phyloP scores from a whole-genome alignment of 2,888 invertebrate genomes.

The Tetheella fluctuosa region DNA sequence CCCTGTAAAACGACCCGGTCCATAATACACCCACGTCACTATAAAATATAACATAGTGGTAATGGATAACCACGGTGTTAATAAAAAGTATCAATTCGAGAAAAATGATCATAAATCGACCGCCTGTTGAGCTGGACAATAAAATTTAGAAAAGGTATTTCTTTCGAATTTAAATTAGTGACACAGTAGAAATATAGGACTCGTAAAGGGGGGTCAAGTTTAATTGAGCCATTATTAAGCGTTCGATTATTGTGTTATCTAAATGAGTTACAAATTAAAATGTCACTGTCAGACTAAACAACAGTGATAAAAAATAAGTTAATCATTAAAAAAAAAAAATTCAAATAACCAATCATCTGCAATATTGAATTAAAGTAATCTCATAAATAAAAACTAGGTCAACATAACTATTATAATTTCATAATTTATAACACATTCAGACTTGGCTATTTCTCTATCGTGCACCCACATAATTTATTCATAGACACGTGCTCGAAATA shows the following conservation, averaged over 20 bases:
- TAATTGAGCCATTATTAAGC: background rate
- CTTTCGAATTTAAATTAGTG: constrained; percentile 33
- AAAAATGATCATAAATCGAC: constrained; percentile 43
- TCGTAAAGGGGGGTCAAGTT: background rate
- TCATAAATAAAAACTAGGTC: background rate
- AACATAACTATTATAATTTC: background rate
- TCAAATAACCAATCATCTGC: background rate
- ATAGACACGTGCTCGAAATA: constrained; percentile 49
- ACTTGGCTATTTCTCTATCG: constrained; percentile 10
- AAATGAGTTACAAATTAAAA: background rate
- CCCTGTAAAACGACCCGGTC: constrained; percentile 44
- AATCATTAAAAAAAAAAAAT: background rate
- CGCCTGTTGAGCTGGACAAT: constrained; percentile 44
- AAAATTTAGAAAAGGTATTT: constrained; percentile 25
- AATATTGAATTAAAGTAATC: background rate
- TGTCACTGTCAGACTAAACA: background rate
- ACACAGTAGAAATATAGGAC: constrained; percentile 23
- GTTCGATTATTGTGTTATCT: background rate
- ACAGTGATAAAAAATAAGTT: background rate
- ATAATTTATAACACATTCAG: background rate
- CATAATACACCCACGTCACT: constrained; percentile 47
- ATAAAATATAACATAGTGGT: constrained; percentile 41
- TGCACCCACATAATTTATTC: constrained; percentile 46
- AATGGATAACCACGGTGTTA: constrained; percentile 33
- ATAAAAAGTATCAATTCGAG: constrained; percentile 44